Evolutionary conservation across 2,888 invertebrate genomes (phyloP).

Genomic region (Tinea pellionella): DNA sequence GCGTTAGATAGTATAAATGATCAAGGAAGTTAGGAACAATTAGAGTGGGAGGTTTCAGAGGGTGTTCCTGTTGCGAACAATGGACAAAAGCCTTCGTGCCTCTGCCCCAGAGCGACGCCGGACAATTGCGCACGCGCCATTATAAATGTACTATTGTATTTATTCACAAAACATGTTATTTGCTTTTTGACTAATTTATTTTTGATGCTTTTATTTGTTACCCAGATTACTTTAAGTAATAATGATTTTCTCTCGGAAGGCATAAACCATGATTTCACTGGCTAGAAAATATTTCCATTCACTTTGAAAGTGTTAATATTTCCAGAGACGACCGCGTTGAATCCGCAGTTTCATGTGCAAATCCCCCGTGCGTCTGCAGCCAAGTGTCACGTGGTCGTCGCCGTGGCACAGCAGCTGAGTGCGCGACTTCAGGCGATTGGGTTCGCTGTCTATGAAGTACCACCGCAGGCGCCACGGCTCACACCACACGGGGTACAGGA

Average conservation of each 20-base stretch:
- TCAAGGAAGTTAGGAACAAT: background rate
- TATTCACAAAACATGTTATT: too few relatives aligned
- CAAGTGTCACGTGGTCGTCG: slow-evolving; percentile 79
- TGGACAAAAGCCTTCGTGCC: slow-evolving; percentile 52
- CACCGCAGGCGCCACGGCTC: slow-evolving; percentile 46
- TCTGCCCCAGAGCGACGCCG: slow-evolving; percentile 22
- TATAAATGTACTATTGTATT: background rate
- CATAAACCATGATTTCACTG: too few relatives aligned
- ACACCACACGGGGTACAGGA: slow-evolving; percentile 20
- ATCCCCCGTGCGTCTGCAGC: slow-evolving; percentile 67
- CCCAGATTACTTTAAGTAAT: too few relatives aligned
- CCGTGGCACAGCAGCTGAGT: slow-evolving; percentile 76
- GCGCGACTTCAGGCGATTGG: slow-evolving; percentile 72
- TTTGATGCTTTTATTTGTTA: too few relatives aligned
- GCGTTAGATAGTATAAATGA: background rate
- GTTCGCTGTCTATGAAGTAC: slow-evolving; percentile 78
- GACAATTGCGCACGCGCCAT: slow-evolving; percentile 72
- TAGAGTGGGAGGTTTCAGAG: slow-evolving; percentile 64
- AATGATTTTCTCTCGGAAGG: too few relatives aligned
- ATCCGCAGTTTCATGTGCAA: slow-evolving; percentile 78
- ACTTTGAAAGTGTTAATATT: slow-evolving; percentile 14
- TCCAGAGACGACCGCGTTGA: slow-evolving; percentile 74
- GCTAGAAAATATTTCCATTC: too few relatives aligned
- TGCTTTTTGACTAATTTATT: too few relatives aligned
- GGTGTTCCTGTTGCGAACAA: slow-evolving; percentile 74